Evolutionary conservation across 2,797 vertebrate species (phyloP).

Genomic region (Crocidura indochinensis): DNA sequence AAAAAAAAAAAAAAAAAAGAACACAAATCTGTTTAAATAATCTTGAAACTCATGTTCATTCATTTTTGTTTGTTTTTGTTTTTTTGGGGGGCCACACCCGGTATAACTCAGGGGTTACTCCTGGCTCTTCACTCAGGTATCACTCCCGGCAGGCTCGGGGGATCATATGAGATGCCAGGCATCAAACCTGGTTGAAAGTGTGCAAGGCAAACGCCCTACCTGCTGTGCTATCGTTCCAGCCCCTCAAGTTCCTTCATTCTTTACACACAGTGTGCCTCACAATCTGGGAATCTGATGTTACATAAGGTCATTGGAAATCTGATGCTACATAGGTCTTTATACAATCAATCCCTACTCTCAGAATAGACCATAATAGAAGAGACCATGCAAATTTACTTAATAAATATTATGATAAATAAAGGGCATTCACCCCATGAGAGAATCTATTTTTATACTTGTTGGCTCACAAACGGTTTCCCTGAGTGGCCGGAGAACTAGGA

Average conservation of each 20-base stretch:
- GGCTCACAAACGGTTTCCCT: not conserved
- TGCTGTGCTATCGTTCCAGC: no score
- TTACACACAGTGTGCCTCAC: not conserved
- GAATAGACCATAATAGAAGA: not conserved
- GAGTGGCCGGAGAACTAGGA: not conserved
- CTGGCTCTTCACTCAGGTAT: no score
- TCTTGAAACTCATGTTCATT: not conserved
- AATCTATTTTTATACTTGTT: not conserved
- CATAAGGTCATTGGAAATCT: not conserved
- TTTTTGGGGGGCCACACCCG: no score
- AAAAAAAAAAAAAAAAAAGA: no score
- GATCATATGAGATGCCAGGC: no score
- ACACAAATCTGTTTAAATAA: not conserved
- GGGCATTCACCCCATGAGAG: not conserved
- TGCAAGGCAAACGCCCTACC: no score
- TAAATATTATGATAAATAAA: slow-evolving; percentile 49
- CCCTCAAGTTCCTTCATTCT: no score
- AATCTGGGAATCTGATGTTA: not conserved
- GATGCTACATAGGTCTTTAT: not conserved
- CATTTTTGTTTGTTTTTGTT: no score
- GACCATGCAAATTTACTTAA: not conserved
- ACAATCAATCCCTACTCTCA: not conserved
- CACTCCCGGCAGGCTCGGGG: no score
- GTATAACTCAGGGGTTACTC: no score
- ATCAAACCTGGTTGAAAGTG: no score